Percentiles rank a stretch among this genome's conserved stretches.
These are phyloP conservation scores for Falco novaeseelandiae DNA, from an alignment of 2,797 vertebrate genomes.

Conservation along the genomic window DNA sequence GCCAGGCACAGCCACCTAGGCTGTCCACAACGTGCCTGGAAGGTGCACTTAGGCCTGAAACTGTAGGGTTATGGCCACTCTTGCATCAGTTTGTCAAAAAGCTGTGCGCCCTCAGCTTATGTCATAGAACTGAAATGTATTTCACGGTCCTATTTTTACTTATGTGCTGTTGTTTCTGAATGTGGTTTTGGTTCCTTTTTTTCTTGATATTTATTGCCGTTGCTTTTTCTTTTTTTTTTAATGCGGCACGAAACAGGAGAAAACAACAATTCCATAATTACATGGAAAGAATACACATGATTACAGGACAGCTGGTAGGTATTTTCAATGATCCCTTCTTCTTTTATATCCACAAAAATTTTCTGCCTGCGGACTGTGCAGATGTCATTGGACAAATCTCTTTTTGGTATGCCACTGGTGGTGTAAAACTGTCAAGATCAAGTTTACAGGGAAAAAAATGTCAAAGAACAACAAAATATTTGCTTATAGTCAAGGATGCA, in stretches of 20 bases:
- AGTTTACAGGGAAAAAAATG: background rate
- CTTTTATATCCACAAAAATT: slow-evolving; percentile 80
- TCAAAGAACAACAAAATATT: background rate
- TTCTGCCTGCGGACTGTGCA: slow-evolving; percentile 79
- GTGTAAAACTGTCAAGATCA: slow-evolving; percentile 75
- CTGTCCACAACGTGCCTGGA: background rate
- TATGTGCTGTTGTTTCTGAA: background rate
- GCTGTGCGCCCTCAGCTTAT: background rate
- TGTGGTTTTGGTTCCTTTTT: background rate
- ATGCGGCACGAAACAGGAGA: background rate
- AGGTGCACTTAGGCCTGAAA: background rate
- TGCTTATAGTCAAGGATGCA: background rate
- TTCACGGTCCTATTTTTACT: background rate
- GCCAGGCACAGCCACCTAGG: background rate
- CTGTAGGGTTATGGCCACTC: background rate
- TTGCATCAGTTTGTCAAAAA: background rate
- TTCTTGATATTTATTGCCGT: background rate
- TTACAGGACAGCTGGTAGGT: slow-evolving; percentile 85
- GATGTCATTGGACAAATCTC: slow-evolving; percentile 73
- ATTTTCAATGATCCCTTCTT: slow-evolving; percentile 82
- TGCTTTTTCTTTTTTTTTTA: slow-evolving; percentile 28
- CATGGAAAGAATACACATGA: slow-evolving; percentile 75
- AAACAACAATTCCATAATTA: slow-evolving; percentile 3
- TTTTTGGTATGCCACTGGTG: slow-evolving; percentile 74
- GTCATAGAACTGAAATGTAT: background rate